Percentiles rank a stretch among this genome's conserved stretches.
Conservation (phyloP, 64 coral and sea anemone species). For the Platygyra sinensis region DNA sequence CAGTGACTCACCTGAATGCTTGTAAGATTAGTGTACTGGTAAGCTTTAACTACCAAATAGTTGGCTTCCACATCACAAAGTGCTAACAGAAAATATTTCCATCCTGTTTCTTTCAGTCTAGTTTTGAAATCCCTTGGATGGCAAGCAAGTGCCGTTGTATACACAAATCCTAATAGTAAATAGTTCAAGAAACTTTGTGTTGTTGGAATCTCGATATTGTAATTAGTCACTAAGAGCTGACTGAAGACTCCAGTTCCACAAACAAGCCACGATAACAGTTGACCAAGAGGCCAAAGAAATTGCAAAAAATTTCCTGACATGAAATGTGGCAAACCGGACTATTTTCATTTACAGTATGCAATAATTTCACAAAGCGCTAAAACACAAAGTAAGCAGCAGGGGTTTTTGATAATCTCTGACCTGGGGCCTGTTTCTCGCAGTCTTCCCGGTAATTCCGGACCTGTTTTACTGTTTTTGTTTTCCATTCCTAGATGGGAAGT, state of each 20-base stretch:
- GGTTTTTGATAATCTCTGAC: too few relatives aligned
- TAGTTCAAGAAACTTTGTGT: conserved; percentile 87
- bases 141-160: conserved; percentile 60
- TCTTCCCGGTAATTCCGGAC: too few relatives aligned
- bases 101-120: conserved; percentile 70
- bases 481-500: too few relatives aligned
- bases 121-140: conserved; percentile 24
- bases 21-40: conserved; percentile 96
- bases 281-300: conserved; percentile 70
- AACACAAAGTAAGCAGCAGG: too few relatives aligned
- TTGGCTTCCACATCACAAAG: conserved; percentile 93
- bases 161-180: conserved; percentile 59
- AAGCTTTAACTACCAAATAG: conserved; percentile 91
- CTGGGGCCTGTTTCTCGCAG: too few relatives aligned
- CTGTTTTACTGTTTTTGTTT: too few relatives aligned
- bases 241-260: conserved; percentile 83
- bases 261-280: conserved; percentile 70
- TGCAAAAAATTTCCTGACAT: conserved; percentile 60
- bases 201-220: conserved; percentile 80
- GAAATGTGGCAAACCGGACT: background rate
- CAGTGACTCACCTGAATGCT: conserved; percentile 83
- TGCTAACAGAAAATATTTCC: conserved; percentile 87
- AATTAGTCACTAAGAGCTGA: conserved; percentile 66
- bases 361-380: too few relatives aligned
- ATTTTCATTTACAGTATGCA: too few relatives aligned